Percentiles rank a stretch among this genome's conserved stretches.
phyloP scores from a whole-genome alignment of 35 echinoderm and acorn worm genomes.

The Eucidaris tribuloides region DNA sequence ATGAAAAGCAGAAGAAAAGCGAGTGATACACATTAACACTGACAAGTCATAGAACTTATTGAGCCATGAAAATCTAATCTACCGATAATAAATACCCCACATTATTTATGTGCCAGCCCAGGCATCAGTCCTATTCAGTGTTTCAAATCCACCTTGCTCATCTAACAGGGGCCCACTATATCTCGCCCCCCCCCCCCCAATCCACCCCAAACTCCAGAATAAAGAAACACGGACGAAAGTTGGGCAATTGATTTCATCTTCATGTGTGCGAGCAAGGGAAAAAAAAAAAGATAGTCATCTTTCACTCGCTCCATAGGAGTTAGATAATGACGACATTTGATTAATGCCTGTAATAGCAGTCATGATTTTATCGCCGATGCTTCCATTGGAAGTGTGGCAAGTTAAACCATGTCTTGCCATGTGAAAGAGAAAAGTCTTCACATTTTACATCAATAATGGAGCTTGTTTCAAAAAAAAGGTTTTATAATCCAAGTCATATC shows the following conservation, averaged over 20 bases:
- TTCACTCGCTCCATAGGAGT: neutral
- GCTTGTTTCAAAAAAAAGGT: neutral
- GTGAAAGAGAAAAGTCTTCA: neutral
- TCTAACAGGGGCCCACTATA: too few species aligned
- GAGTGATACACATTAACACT: constrained; percentile 4
- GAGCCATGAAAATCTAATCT: constrained; percentile 16
- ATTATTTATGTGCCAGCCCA: constrained; percentile 12
- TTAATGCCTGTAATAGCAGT: constrained; percentile 12
- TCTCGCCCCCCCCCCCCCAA: too few species aligned
- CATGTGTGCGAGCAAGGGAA: neutral
- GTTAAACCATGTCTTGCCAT: too few species aligned
- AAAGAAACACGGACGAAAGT: too few species aligned
- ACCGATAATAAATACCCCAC: neutral
- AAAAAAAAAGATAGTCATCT: neutral
- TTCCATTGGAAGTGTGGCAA: too few species aligned
- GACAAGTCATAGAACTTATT: neutral
- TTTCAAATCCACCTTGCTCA: too few species aligned
- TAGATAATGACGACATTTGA: neutral
- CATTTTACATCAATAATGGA: neutral
- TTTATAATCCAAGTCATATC: neutral
- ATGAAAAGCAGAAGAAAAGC: neutral
- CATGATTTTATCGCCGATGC: constrained; percentile 12
- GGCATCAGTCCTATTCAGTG: too few species aligned
- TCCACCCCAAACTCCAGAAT: too few species aligned
- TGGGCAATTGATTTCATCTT: neutral